Evolutionary conservation across 2,113 vertebrate genomes (phyloP).

Genomic region (Amphilophus citrinellus): DNA sequence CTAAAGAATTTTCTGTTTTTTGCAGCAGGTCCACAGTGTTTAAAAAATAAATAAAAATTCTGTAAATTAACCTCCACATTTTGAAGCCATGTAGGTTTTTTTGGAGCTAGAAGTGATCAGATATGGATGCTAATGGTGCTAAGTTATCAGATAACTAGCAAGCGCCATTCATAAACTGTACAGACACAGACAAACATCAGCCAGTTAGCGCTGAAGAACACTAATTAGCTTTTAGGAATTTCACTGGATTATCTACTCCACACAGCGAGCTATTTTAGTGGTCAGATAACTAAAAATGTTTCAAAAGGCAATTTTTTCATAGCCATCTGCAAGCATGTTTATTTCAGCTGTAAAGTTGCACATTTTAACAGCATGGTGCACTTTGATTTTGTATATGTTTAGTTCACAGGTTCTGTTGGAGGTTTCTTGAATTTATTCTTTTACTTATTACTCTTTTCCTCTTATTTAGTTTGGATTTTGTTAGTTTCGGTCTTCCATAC

Average conservation of each 20-base stretch:
- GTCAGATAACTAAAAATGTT: fast-evolving
- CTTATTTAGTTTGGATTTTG: background rate
- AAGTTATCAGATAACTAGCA: too few species aligned
- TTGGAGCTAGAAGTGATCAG: too few species aligned
- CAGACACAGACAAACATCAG: fast-evolving
- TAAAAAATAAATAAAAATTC: background rate
- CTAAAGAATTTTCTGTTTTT: background rate
- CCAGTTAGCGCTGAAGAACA: background rate
- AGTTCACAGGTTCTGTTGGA: background rate
- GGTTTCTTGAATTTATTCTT: background rate
- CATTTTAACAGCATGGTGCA: too few species aligned
- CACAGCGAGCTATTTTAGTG: fast-evolving
- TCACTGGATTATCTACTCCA: background rate
- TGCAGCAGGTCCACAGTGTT: background rate
- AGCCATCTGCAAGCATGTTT: too few species aligned
- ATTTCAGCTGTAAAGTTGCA: background rate
- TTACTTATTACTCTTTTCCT: background rate
- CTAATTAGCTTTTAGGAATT: background rate
- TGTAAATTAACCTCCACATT: background rate
- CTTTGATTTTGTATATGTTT: background rate
- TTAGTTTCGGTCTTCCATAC: background rate
- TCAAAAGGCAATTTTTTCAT: too few species aligned
- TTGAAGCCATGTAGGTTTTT: background rate
- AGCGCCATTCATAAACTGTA: too few species aligned
- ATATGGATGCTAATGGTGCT: too few species aligned